phyloP scores from a whole-genome alignment of 1,140 invertebrate genomes.

The Pogonomyrmex californicus region DNA sequence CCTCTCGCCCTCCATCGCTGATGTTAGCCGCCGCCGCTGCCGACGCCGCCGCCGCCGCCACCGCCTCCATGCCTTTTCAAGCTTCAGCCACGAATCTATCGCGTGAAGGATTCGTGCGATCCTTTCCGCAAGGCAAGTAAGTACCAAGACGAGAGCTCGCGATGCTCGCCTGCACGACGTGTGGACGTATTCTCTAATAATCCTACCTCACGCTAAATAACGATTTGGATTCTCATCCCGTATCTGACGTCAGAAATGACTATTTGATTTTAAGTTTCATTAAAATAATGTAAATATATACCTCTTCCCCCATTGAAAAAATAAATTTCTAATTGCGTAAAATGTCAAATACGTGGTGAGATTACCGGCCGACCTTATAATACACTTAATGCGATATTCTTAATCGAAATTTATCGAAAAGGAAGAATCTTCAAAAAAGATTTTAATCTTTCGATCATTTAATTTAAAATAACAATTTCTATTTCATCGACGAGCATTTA shows the following conservation, averaged over 20 bases:
- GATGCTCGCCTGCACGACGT: conserved; percentile 67
- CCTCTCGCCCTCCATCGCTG: conserved; percentile 66
- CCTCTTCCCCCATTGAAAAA: not conserved
- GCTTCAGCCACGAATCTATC: conserved; percentile 69
- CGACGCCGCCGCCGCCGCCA: conserved; percentile 5
- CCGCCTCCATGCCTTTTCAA: conserved; percentile 64
- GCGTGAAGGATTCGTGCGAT: conserved; percentile 76
- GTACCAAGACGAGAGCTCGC: conserved; percentile 67
- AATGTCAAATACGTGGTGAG: conserved; percentile 26
- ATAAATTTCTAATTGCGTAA: not conserved
- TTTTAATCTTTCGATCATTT: not conserved
- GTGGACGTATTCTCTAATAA: conserved; percentile 58
- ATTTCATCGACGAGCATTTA: conserved; percentile 5
- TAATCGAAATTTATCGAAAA: not conserved
- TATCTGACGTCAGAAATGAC: conserved; percentile 11
- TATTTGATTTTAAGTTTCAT: not conserved
- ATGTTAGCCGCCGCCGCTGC: conserved; percentile 66
- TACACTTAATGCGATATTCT: conserved; percentile 2
- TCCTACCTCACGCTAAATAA: conserved; percentile 43
- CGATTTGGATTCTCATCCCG: conserved; percentile 20
- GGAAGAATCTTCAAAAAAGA: not conserved
- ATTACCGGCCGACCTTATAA: not conserved
- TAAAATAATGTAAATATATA: not conserved
- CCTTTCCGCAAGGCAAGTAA: conserved; percentile 79
- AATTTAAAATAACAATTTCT: not conserved